Conservation (phyloP, 2,113 vertebrate species). For the Chrysochloris asiatica region DNA sequence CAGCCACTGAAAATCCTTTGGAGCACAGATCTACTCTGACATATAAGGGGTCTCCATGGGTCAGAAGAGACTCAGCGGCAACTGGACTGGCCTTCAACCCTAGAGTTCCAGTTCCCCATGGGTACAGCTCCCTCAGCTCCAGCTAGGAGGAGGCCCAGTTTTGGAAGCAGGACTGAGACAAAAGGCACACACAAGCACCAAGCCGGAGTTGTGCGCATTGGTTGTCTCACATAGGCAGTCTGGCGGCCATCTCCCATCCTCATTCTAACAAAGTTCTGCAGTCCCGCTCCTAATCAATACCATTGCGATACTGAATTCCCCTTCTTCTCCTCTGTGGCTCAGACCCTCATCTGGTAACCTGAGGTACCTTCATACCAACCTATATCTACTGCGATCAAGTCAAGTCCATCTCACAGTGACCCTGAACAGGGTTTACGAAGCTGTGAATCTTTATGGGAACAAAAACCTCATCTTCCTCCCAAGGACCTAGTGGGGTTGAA, state of each 20-base stretch:
- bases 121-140: not conserved
- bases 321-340: not conserved
- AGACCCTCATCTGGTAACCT: not conserved
- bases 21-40: not conserved
- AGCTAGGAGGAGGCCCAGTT: not conserved
- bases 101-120: rapidly evolving
- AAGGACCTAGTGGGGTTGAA: too few species aligned
- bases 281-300: not conserved
- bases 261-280: rapidly evolving
- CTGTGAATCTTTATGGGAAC: too few species aligned
- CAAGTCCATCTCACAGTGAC: too few species aligned
- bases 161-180: not conserved
- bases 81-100: not conserved
- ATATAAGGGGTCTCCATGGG: not conserved
- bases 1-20: not conserved
- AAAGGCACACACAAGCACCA: not conserved
- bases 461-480: too few species aligned
- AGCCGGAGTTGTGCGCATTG: rapidly evolving
- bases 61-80: not conserved
- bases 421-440: too few species aligned
- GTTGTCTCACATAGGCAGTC: rapidly evolving
- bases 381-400: too few species aligned
- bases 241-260: too few species aligned
- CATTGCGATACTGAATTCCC: not conserved
- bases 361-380: too few species aligned